Evolutionary conservation across 2,113 vertebrate species (phyloP).

Genomic region (Nothocercus julius): DNA sequence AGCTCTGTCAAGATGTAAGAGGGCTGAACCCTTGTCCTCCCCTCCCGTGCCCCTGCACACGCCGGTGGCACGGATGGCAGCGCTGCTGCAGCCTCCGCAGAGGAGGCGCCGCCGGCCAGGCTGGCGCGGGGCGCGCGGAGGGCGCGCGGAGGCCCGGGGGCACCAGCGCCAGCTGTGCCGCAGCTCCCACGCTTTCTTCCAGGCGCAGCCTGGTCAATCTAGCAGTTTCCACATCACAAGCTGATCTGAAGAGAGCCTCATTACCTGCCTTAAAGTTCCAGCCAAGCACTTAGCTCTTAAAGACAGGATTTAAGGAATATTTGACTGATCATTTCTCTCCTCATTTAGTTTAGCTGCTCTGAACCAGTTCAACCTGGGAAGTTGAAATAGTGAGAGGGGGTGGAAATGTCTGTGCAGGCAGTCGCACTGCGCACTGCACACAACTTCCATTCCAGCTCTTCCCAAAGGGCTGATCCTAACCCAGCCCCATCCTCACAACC

Average conservation of each 20-base stretch:
- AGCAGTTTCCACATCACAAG: constrained; percentile 69
- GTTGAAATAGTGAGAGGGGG: constrained; percentile 48
- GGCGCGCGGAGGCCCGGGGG: rapidly evolving
- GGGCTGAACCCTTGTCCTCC: neutral
- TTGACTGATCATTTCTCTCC: constrained; percentile 75
- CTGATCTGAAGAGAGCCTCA: constrained; percentile 72
- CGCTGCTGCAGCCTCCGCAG: neutral
- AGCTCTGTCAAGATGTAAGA: neutral
- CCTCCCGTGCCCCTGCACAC: neutral
- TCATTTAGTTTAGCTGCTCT: constrained; percentile 75
- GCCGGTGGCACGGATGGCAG: neutral
- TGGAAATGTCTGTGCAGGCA: constrained; percentile 15
- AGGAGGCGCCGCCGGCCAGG: neutral
- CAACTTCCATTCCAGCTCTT: neutral
- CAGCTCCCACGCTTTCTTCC: constrained; percentile 36
- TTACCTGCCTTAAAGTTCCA: constrained; percentile 72
- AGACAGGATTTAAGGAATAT: constrained; percentile 72
- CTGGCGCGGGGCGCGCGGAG: rapidly evolving
- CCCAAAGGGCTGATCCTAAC: neutral
- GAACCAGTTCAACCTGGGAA: constrained; percentile 72
- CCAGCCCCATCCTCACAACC: neutral
- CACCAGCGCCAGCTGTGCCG: neutral
- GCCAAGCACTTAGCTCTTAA: constrained; percentile 71
- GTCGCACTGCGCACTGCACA: neutral
- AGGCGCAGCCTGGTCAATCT: constrained; percentile 67